Base-by-base conservation (phyloP, 2,888 invertebrate genomes). In the Thera britannica region DNA sequence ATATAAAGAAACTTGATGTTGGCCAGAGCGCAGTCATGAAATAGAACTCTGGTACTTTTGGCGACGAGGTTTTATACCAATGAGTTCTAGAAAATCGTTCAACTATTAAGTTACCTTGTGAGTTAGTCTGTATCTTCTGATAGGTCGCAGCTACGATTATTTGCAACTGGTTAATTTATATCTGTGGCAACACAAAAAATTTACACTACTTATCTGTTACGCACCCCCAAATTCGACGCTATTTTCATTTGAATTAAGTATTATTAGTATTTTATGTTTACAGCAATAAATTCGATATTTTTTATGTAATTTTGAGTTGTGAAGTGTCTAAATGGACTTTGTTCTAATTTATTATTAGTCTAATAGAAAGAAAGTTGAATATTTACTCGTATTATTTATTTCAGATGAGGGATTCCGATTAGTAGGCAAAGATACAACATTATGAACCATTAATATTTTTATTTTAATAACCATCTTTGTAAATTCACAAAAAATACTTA, bases 311-410 rank as follows among this genome's bases (percentile, higher is more conserved):
- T 70, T 71, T 58, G 58, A 59, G 68, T 62, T 65, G 60, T 58
- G 59, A 65, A 71, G 63, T 63, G 35, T 57, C 67, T 63, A 65
- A 46, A 63, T 72, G 72, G 70, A 63, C 58, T 70, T 73, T 76
- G 62, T 70, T 65, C 66, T 75, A 72, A 78, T 81, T 80, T 80
- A 81, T 80, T 75, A 58, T 75, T 77, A 75, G 73, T 77, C 78
- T 46, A 46, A 76, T 80, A 81, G 73, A 81, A 62, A 48, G 74
- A 70, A 75, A 74, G 72, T 79, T 81, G 72, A 70, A 59, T 68
- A 64, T 48, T 36, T 1, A 41, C 65, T 36, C 55, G 72, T 73
- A 73, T 67, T 58, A 59, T 62, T 67, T 67, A 2, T 9, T 9
- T 2, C 2, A 46, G 2, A 46, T 41, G 6, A 5, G 0, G 38